Base-by-base conservation (phyloP, 2,888 invertebrate species). In the Physocephala rufipes region DNA sequence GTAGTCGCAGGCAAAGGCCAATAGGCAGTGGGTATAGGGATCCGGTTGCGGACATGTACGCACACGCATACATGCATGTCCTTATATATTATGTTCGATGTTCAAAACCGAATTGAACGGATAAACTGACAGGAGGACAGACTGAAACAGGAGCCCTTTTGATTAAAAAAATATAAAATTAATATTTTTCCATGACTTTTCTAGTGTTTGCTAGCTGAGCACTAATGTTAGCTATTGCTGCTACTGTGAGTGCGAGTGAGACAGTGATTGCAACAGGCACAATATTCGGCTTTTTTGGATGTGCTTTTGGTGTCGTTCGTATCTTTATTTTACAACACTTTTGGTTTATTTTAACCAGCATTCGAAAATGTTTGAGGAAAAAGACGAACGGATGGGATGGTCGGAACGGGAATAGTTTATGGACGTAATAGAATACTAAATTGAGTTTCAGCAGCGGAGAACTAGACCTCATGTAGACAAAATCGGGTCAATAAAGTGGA, bases 111-210 rank as follows among this genome's bases (percentile, higher is more conserved):
- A n/a, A n/a, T 12, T 12, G 45, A 9, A 45, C 45, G 15, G 45
- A 45, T 15, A 45, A 9, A 45, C 45, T 45, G 12, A 45, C 45
- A 15, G 16, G 58, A 16, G 58, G 2, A n/a, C 12, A 2, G 12
- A 24, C 26, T 24, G 19, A 55, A 26, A 21, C 28, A 26, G 15
- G 12, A 49, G 16, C n/a, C 19, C n/a, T 49, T 15, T 49, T 15
- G 58, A 67, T 58, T 55, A 45, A 58, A 59, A 67, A 67, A 67
- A 58, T 67, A 9, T 36, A 36, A 67, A 67, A 67, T 67, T 67
- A 58, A 67, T 67, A 67, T 67, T 67, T 53, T 58, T 58, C 45
- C 16, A 45, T 58, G 59, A 43, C 43, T 24, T n/a, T 67, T 30
- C 55, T 26, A 58, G 58, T 59, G 13, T 26, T n/a, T n/a, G n/a